Percentiles rank a stretch among this genome's conserved stretches.
phyloP scores from a whole-genome alignment of 1,140 invertebrate genomes.

The Drosophila persimilis region DNA sequence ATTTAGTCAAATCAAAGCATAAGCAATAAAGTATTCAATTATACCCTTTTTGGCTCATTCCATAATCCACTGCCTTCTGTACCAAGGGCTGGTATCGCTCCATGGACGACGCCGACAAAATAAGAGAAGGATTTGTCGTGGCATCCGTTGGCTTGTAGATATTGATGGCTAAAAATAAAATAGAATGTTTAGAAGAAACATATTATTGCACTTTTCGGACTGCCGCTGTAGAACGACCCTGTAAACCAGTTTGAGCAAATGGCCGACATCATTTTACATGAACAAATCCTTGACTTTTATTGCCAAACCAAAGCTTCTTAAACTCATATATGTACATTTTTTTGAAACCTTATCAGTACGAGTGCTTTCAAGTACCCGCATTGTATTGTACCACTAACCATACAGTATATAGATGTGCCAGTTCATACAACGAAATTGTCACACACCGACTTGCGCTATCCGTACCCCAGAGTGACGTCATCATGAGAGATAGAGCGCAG shows the following conservation, averaged over 20 bases:
- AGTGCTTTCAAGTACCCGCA: no score
- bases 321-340: no score
- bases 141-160: slow-evolving; percentile 99
- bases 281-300: slow-evolving; percentile 35
- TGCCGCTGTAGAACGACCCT: background rate
- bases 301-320: background rate
- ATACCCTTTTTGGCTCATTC: slow-evolving; percentile 87
- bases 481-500: no score
- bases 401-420: no score
- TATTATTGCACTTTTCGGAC: slow-evolving; percentile 9
- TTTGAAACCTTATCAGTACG: no score
- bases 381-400: no score
- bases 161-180: slow-evolving; percentile 92
- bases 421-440: no score
- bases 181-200: slow-evolving; percentile 1
- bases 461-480: no score
- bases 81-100: slow-evolving; percentile 95
- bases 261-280: slow-evolving; percentile 38
- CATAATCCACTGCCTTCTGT: slow-evolving; percentile 95
- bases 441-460: no score
- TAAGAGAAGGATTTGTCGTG: slow-evolving; percentile 99
- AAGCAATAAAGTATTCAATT: background rate
- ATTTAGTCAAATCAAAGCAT: background rate
- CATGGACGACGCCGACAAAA: slow-evolving; percentile 95
- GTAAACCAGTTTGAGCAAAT: slow-evolving; percentile 23